These are phyloP conservation scores for Ptychodera flava DNA, from an alignment of 35 echinoderm and acorn worm species.

Conservation along the genomic window DNA sequence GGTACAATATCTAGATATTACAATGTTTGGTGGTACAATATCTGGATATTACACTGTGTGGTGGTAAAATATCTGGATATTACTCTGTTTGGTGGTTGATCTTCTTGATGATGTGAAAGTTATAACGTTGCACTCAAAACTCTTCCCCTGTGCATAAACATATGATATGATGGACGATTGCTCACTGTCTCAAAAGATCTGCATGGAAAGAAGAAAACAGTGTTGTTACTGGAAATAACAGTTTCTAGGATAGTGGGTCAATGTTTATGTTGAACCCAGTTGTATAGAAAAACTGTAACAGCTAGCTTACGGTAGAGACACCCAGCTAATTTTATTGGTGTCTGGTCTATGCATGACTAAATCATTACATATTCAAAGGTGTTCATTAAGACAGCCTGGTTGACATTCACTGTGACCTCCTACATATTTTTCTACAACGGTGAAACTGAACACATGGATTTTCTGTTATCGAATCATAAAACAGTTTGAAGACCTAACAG, in stretches of 20 bases:
- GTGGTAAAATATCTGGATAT: no score
- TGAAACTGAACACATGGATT: no score
- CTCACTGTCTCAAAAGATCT: slow-evolving; percentile 95
- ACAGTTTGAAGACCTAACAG: no score
- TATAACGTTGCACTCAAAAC: slow-evolving; percentile 14
- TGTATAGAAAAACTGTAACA: not conserved
- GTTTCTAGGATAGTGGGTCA: not conserved
- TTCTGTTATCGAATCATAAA: no score
- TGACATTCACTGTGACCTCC: no score
- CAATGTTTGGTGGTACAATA: no score
- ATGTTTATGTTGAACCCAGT: not conserved
- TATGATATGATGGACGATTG: slow-evolving; percentile 88
- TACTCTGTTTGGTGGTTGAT: no score
- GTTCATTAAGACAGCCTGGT: not conserved
- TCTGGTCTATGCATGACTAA: not conserved
- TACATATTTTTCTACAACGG: no score
- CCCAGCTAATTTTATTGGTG: not conserved
- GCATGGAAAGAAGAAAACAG: slow-evolving; percentile 6
- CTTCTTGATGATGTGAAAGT: no score
- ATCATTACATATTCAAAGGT: not conserved
- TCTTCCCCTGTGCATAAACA: slow-evolving; percentile 66
- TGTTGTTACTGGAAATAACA: not conserved
- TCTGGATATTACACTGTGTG: no score
- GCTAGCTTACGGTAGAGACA: no score
- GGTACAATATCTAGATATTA: no score